Evolutionary conservation across 2,797 vertebrate species (phyloP).

Genomic region (Bradypus variegatus): DNA sequence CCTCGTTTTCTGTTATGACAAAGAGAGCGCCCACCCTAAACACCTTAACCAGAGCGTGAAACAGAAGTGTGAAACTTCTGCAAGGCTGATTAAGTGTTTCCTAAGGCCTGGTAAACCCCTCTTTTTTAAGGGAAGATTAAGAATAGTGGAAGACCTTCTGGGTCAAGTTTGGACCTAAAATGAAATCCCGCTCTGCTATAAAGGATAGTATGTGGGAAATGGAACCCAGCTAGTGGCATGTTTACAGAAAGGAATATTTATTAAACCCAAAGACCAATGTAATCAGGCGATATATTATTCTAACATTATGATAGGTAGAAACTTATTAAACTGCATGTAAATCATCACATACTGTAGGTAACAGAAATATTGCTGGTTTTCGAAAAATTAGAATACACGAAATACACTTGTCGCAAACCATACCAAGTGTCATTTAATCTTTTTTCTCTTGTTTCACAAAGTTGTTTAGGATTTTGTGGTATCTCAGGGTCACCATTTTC

Average conservation of each 20-base stretch:
- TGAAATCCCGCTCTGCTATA: not conserved
- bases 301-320: not conserved
- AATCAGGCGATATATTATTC: not conserved
- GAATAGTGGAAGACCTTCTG: not conserved
- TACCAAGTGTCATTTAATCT: not conserved
- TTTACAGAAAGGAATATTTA: not conserved
- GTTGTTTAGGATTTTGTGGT: not conserved
- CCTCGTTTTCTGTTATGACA: not conserved
- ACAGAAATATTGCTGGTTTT: slow-evolving; percentile 36
- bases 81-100: not conserved
- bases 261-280: not conserved
- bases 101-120: not conserved
- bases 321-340: slow-evolving; percentile 2
- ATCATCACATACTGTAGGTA: not conserved
- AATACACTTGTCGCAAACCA: not conserved
- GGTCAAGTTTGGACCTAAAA: not conserved
- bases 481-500: slow-evolving; percentile 23
- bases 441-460: not conserved
- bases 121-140: not conserved
- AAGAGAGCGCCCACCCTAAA: not conserved
- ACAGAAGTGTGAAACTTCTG: not conserved
- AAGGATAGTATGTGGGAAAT: not conserved
- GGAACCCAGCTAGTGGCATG: too few species aligned
- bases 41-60: not conserved
- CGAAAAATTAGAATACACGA: slow-evolving; percentile 24